Base-by-base conservation (phyloP, 2,113 vertebrate species). In the Bos javanicus region DNA sequence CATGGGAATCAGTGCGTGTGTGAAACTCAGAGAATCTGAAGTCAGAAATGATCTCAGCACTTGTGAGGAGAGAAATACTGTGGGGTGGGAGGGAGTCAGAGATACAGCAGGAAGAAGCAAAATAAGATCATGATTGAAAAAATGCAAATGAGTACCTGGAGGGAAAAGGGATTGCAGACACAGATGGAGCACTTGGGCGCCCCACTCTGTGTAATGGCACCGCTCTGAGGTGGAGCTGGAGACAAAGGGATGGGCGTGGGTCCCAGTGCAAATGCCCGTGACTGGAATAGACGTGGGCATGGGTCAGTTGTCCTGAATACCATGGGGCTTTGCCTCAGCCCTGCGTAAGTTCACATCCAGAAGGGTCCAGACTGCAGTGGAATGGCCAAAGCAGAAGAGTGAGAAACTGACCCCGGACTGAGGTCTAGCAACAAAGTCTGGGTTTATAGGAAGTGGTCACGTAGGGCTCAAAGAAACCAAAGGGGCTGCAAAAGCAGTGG, bases 71-170 rank as follows among this genome's bases (percentile, higher is more conserved):
- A 83, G 82, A 94, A 97, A 96, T 93, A 71, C 43, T 74, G 57
- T 7, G 13, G 46, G 19, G 28, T 64, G 30, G 82, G 91, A 91
- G 74, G 48, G 91, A 85, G 87, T 74, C 62, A 54, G 64, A 95
- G 62, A 48, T 30, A 56, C 17, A 88, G 71, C 76, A 91, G 48
- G 93, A 96, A 85, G 93, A 60, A 91, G 90, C 81, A 93, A 97
- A 98, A 89, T 93, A 95, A 91, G 67, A 80, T 74, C 82, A 57
- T 91, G 95, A 97, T 67, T 91, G 97, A 96, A 97, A 97, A 97
- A 89, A 95, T 95, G 94, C 96, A 97, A 91, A 97, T 85, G 91
- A 93, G 39, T 88, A 71, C 54, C 93, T 93, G 46, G 76, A 91
- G 83, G 88, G 56, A 85, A 62, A 90, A 76, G 43, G 26, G 19